These are phyloP conservation scores for Schrankia costaestrigalis DNA, from an alignment of 2,888 invertebrate genomes.

Conservation along the genomic window DNA sequence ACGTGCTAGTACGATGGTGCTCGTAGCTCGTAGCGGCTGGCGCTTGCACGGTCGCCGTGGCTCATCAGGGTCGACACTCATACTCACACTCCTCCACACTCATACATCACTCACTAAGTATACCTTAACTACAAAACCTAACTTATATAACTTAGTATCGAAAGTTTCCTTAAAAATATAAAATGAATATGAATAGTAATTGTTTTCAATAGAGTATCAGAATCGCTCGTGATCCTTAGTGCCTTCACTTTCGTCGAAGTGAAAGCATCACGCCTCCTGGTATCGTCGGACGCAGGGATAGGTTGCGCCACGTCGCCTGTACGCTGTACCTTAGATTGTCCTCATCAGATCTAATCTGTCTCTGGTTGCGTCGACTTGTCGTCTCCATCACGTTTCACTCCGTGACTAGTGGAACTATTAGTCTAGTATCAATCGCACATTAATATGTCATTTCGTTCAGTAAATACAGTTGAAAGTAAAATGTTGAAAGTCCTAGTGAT, in stretches of 20 bases:
- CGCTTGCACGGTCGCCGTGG: conserved; percentile 8
- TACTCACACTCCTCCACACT: conserved; percentile 35
- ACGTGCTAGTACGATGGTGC: conserved; percentile 7
- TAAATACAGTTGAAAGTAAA: conserved; percentile 34
- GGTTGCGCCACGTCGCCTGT: no score
- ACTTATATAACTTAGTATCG: no score
- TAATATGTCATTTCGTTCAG: conserved; percentile 22
- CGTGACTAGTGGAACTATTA: conserved; percentile 21
- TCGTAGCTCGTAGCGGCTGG: conserved; percentile 11
- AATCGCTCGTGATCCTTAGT: conserved; percentile 54
- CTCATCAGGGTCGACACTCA: conserved; percentile 15
- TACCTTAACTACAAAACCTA: no score
- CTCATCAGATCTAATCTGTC: conserved; percentile 11
- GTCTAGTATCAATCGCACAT: conserved; percentile 22
- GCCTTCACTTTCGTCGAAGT: conserved; percentile 54
- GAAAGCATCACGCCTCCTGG: conserved; percentile 34
- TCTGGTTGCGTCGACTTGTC: conserved; percentile 13
- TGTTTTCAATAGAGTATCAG: conserved; percentile 51
- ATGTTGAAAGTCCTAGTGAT: conserved; percentile 45
- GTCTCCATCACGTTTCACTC: conserved; percentile 19
- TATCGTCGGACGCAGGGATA: conserved; percentile 7
- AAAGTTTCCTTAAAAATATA: no score
- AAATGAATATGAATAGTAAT: no score
- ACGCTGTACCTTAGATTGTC: no score
- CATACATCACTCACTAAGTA: no score